phyloP scores from a whole-genome alignment of 2,888 invertebrate genomes.

The Proisotoma minuta region DNA sequence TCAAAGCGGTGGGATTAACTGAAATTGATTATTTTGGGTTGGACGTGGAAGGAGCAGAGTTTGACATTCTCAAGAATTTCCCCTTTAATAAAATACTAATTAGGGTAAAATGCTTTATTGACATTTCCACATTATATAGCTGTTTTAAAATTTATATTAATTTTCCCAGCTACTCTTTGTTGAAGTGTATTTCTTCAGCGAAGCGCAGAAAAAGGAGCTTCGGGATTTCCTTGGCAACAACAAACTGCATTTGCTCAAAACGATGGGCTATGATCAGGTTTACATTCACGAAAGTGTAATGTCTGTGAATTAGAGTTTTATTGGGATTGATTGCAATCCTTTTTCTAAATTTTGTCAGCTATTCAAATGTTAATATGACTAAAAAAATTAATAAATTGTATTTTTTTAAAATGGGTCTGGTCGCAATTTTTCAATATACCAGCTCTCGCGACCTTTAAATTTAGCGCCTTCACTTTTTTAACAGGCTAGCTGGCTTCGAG shows the following conservation, averaged over 20 bases:
- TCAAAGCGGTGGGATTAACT: neutral
- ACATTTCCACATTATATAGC: neutral
- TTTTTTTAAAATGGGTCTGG: no score
- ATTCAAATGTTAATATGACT: no score
- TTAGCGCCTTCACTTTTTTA: no score
- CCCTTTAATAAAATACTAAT: neutral
- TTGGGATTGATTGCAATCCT: no score
- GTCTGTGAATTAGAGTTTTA: no score
- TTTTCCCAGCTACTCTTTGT: slow-evolving; percentile 8
- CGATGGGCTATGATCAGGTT: neutral
- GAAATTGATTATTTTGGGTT: slow-evolving; percentile 1
- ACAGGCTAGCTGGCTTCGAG: no score
- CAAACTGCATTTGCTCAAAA: neutral
- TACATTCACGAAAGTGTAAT: slow-evolving; percentile 5
- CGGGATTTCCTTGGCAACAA: slow-evolving; percentile 9
- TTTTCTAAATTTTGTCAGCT: no score
- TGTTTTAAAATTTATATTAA: neutral
- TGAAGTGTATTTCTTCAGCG: slow-evolving; percentile 3
- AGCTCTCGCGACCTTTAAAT: no score
- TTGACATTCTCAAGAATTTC: neutral
- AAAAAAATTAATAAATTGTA: no score
- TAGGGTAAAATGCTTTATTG: neutral
- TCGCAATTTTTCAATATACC: no score
- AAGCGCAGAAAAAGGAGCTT: neutral
- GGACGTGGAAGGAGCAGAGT: neutral